Evolutionary conservation across 1,140 invertebrate genomes (phyloP).

Genomic region (Drosophila sturtevanti): DNA sequence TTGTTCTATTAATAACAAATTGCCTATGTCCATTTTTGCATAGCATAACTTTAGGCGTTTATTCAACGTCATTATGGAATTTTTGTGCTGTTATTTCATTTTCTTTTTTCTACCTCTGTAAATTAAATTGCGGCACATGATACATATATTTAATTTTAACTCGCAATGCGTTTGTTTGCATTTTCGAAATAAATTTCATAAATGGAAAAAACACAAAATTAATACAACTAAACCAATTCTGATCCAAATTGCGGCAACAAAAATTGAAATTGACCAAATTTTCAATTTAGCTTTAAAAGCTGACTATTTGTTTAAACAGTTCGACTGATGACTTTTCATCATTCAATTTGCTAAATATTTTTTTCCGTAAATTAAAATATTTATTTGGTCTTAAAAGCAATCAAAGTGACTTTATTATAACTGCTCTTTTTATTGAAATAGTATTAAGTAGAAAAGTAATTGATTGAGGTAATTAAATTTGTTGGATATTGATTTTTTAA

Average conservation of each 20-base stretch:
- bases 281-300: not conserved
- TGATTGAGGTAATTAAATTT: too few relatives aligned
- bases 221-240: not conserved
- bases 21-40: conserved; percentile 33
- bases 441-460: too few relatives aligned
- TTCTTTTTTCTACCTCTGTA: not conserved
- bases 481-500: too few relatives aligned
- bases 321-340: not conserved
- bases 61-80: conserved; percentile 39
- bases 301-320: not conserved
- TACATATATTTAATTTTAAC: conserved; percentile 32
- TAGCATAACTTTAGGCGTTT: conserved; percentile 34
- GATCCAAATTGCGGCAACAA: not conserved
- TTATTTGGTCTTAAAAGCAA: too few relatives aligned
- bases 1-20: conserved; percentile 69
- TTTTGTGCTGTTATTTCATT: not conserved
- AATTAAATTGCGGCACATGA: conserved; percentile 10
- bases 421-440: too few relatives aligned
- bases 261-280: not conserved
- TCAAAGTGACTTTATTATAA: too few relatives aligned
- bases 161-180: conserved; percentile 15
- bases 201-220: not conserved
- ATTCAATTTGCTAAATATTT: not conserved
- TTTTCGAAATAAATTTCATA: not conserved
- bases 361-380: too few relatives aligned